phyloP scores from a whole-genome alignment of 2,113 vertebrate species.

The Natator depressus region DNA sequence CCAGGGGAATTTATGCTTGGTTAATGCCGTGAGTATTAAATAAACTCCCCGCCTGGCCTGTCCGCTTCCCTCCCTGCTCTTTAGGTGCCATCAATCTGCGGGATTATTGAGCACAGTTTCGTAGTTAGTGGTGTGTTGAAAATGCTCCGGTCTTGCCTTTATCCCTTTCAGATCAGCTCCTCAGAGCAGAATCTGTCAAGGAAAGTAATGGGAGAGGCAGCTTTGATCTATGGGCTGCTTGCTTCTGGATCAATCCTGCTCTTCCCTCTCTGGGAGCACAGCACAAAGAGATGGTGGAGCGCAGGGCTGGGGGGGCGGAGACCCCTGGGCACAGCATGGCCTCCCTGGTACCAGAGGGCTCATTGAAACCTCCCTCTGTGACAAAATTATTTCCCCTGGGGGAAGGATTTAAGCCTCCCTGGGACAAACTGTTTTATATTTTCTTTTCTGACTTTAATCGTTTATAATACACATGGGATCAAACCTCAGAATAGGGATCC shows the following conservation, averaged over 20 bases:
- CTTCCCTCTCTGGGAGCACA: fast-evolving
- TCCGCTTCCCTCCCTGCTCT: constrained; percentile 10
- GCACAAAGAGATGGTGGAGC: fast-evolving
- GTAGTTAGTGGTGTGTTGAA: constrained; percentile 66
- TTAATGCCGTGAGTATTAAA: constrained; percentile 47
- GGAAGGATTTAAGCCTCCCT: not conserved
- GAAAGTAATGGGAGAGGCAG: constrained; percentile 57
- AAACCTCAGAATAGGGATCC: not conserved
- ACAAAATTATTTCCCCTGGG: not conserved
- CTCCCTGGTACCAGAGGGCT: not conserved
- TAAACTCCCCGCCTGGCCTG: constrained; percentile 28
- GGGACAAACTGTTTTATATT: not conserved
- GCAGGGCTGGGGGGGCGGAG: not conserved
- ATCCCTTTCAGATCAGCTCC: constrained; percentile 69
- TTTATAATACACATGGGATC: not conserved
- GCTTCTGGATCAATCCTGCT: constrained; percentile 49
- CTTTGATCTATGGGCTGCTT: constrained; percentile 40
- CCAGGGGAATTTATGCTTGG: not conserved
- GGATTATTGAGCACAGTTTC: constrained; percentile 65
- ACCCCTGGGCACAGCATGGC: not conserved
- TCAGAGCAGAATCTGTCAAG: constrained; percentile 60
- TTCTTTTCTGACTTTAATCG: not conserved
- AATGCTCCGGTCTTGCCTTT: constrained; percentile 54
- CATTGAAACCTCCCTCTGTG: not conserved
- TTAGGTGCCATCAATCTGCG: constrained; percentile 59